Evolutionary conservation across 2,797 vertebrate genomes (phyloP).

Genomic region (Acrossocheilus fasciatus): DNA sequence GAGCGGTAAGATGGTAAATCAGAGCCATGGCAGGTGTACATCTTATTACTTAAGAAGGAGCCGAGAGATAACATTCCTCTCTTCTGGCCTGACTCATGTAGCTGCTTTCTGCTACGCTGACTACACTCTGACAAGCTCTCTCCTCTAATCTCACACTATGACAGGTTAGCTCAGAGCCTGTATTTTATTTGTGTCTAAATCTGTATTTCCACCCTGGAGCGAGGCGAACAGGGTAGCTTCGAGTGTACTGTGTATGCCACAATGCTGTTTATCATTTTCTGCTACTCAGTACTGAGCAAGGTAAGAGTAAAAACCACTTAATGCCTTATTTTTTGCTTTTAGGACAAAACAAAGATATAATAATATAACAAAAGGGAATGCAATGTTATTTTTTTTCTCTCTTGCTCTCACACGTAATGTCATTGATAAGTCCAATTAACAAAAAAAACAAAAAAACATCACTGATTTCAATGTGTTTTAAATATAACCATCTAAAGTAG

Average conservation of each 20-base stretch:
- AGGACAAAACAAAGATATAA: slow-evolving; percentile 1
- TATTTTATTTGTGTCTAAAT: slow-evolving; percentile 77
- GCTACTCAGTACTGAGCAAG: slow-evolving; percentile 26
- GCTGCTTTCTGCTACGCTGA: slow-evolving; percentile 71
- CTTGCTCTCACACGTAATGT: not conserved
- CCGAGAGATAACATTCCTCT: slow-evolving; percentile 56
- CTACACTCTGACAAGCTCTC: slow-evolving; percentile 73
- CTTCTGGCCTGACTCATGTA: slow-evolving; percentile 68
- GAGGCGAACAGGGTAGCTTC: slow-evolving; percentile 57
- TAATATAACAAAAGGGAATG: not conserved
- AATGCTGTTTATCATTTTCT: slow-evolving; percentile 33
- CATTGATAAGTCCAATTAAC: not conserved
- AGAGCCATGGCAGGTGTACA: slow-evolving; percentile 65
- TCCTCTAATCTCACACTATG: slow-evolving; percentile 77
- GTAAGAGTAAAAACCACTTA: not conserved
- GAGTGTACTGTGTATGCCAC: not conserved
- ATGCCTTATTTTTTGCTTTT: slow-evolving; percentile 8
- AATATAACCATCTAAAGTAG: not conserved
- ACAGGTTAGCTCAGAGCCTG: slow-evolving; percentile 79
- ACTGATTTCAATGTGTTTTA: not conserved
- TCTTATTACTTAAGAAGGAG: slow-evolving; percentile 69
- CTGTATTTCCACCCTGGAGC: slow-evolving; percentile 63
- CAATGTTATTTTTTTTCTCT: not conserved
- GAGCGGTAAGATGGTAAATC: slow-evolving; percentile 59
- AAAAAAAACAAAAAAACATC: not conserved